Conservation (phyloP, 2,113 vertebrate genomes). For the Alectura lathami region DNA sequence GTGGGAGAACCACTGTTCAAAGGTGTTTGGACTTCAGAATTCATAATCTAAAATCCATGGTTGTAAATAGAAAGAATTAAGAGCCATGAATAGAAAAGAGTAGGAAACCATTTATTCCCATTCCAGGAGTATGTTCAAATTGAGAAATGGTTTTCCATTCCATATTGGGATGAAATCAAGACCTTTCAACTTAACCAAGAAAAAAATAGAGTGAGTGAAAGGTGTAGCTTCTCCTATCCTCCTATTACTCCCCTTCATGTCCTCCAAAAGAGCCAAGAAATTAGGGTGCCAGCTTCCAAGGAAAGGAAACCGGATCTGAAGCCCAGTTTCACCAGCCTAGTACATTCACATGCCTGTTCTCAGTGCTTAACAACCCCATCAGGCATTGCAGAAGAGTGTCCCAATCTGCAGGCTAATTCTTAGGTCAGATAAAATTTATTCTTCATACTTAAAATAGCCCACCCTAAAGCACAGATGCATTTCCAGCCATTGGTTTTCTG, state of each 20-base stretch:
- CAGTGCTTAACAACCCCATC: neutral
- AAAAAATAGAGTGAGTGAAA: neutral
- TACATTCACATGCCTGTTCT: neutral
- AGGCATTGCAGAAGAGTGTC: neutral
- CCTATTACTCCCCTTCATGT: neutral
- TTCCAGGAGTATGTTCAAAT: conserved; percentile 11
- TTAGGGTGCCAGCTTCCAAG: neutral
- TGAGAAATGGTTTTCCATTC: conserved; percentile 14
- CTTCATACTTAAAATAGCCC: neutral
- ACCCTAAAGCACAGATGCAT: neutral
- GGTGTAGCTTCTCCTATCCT: neutral
- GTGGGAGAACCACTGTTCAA: neutral
- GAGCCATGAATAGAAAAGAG: neutral
- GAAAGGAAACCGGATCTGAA: neutral
- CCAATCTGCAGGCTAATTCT: neutral
- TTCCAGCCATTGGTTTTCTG: neutral
- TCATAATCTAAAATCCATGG: neutral
- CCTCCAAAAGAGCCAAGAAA: neutral
- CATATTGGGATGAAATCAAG: conserved; percentile 4
- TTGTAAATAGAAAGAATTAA: conserved; percentile 17
- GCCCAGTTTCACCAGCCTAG: neutral
- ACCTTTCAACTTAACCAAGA: neutral
- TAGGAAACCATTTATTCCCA: neutral
- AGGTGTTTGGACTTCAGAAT: conserved; percentile 8
- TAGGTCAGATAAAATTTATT: conserved; percentile 21